Base-by-base conservation (phyloP, 1,140 invertebrate genomes). In the Mesaphorura yosii region DNA sequence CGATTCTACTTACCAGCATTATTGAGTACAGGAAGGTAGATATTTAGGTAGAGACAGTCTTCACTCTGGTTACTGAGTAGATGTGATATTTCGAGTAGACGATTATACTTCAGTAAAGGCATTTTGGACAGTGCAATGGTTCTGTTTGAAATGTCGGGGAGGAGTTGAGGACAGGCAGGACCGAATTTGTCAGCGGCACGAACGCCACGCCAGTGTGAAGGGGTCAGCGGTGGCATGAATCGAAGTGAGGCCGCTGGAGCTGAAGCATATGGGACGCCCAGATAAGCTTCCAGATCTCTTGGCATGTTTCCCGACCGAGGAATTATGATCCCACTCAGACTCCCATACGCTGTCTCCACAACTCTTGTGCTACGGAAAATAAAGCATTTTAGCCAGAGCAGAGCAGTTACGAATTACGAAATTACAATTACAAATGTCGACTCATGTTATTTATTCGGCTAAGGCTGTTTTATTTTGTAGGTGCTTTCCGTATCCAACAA, bases 131-230 rank as follows among this genome's bases (percentile, higher is more conserved):
- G 50, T 29, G 60, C 58, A 14, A 53, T 44, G 28, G 59, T 55
- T n/a, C 55, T 47, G 49, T 64, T 64, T 22, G 42, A 44, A 23
- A 62, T 39, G 38, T 64, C 57, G 1, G 73, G 62, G 10, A 70
- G 67, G 66, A 59, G 45, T 62, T 78, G 90, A 0, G 88, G 88
- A 68, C 90, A 94, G 0, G 91, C 88, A 0, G 86, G 83, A 1
- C 81, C 80, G 54, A 88, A 82, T 45, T 74, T 73, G 39, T 82
- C 77, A 17, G 84, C 82, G 64, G 80, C 73, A 62, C 81, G 76
- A 1, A 84, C 72, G 0, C 78, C 81, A 52, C 67, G 65, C 84
- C 84, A 88, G 0, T 80, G 79, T 10, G 79, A 73, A 3, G 73
- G 81, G 57, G 72, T 76, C n/a, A 68, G 67, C 6, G 75, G 72